Conservation (phyloP, 2,888 invertebrate species). For the Digitonthophagus gazella region DNA sequence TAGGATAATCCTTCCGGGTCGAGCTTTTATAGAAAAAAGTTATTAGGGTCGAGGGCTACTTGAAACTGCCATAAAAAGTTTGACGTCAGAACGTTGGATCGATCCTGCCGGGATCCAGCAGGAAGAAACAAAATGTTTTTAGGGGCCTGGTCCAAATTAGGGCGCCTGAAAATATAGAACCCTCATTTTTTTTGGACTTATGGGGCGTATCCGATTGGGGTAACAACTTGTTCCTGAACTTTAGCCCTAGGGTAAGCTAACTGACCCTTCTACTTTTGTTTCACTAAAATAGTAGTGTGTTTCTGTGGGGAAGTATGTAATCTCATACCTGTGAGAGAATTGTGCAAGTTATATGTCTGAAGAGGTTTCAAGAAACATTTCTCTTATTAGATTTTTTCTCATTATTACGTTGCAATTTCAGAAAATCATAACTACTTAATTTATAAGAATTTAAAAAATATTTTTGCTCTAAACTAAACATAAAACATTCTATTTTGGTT, state of each 20-base stretch:
- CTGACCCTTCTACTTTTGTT: not conserved
- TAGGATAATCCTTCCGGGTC: not conserved
- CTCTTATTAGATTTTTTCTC: too few species aligned
- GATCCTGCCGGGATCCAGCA: not conserved
- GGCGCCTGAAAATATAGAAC: not conserved
- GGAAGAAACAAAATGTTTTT: not conserved
- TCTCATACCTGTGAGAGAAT: too few species aligned
- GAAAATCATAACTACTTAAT: too few species aligned
- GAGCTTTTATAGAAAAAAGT: not conserved
- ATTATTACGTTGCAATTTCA: too few species aligned
- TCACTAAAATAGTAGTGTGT: not conserved
- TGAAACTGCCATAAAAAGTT: not conserved
- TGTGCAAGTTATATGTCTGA: too few species aligned
- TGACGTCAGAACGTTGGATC: not conserved
- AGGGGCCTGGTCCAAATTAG: not conserved
- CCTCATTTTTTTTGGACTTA: not conserved
- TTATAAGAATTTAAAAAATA: too few species aligned
- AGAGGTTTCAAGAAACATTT: too few species aligned
- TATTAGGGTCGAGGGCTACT: not conserved
- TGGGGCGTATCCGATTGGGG: too few species aligned
- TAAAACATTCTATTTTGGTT: too few species aligned
- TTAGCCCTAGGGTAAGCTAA: not conserved
- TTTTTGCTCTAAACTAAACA: too few species aligned
- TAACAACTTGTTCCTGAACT: not conserved
- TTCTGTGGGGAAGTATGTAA: not conserved